Evolutionary conservation across 2,797 vertebrate species (phyloP).

Genomic region (Eremophila alpestris): DNA sequence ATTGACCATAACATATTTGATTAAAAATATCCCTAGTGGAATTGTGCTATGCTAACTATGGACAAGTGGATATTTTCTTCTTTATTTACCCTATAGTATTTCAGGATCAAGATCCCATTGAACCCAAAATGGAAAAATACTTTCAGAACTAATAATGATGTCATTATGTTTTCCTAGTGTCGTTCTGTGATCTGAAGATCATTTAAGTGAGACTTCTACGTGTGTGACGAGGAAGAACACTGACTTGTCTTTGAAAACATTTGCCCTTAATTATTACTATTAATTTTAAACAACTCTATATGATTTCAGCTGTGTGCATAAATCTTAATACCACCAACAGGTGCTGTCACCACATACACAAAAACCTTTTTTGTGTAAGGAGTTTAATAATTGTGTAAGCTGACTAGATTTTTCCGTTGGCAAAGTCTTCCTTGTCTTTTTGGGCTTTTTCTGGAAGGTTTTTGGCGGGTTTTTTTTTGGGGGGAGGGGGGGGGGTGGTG

Average conservation of each 20-base stretch:
- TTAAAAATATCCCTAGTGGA: background rate
- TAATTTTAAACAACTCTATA: background rate
- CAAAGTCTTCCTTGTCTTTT: background rate
- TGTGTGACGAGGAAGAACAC: background rate
- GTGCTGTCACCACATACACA: background rate
- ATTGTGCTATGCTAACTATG: background rate
- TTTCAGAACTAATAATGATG: background rate
- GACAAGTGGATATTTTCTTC: background rate
- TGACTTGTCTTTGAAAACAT: background rate
- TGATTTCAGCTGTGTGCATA: background rate
- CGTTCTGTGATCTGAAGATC: background rate
- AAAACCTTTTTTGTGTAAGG: background rate
- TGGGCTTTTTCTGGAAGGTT: too few species aligned
- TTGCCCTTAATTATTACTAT: background rate
- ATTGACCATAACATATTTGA: background rate
- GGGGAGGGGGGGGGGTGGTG: accelerated
- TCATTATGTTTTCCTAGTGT: background rate
- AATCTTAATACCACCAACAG: background rate
- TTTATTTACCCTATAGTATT: background rate
- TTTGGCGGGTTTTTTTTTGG: too few species aligned
- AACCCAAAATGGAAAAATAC: background rate
- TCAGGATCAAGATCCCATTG: background rate
- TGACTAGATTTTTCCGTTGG: background rate
- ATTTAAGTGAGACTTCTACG: background rate
- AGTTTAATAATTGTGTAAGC: background rate